Evolutionary conservation across 2,888 invertebrate genomes (phyloP).

Genomic region (Boloria euphrosyne): DNA sequence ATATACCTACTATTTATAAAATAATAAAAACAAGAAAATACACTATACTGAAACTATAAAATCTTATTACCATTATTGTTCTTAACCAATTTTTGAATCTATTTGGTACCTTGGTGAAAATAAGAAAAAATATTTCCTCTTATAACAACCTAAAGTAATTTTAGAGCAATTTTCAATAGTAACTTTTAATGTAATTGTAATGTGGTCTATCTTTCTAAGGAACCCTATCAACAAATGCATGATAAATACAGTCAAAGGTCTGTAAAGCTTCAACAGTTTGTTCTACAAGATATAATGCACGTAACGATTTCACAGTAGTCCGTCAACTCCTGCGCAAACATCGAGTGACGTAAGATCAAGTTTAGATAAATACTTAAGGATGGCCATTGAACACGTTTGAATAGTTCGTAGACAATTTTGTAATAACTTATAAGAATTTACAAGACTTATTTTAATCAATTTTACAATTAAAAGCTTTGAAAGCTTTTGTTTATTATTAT

Average conservation of each 20-base stretch:
- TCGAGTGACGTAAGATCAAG: slow-evolving; percentile 27
- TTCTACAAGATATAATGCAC: slow-evolving; percentile 35
- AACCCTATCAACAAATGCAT: slow-evolving; percentile 34
- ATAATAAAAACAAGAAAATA: too few relatives aligned
- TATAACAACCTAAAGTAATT: too few relatives aligned
- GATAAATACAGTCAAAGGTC: slow-evolving; percentile 33
- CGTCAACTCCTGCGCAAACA: slow-evolving; percentile 47
- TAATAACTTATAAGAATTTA: background rate
- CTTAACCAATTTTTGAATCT: too few relatives aligned
- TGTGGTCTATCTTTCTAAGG: slow-evolving; percentile 9
- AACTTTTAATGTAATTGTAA: background rate
- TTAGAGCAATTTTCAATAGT: too few relatives aligned
- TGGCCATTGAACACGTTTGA: background rate
- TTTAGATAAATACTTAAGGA: slow-evolving; percentile 1
- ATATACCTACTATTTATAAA: too few relatives aligned
- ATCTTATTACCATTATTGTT: too few relatives aligned
- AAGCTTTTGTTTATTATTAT: too few relatives aligned
- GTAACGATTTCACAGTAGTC: slow-evolving; percentile 42
- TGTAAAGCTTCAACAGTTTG: slow-evolving; percentile 26
- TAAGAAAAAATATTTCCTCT: too few relatives aligned
- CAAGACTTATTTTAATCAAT: background rate
- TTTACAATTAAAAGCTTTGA: background rate
- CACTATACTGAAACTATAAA: too few relatives aligned
- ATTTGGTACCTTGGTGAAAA: too few relatives aligned
- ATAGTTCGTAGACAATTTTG: background rate